These are phyloP conservation scores for Nineta flava DNA, from an alignment of 2,888 invertebrate genomes.

Conservation along the genomic window DNA sequence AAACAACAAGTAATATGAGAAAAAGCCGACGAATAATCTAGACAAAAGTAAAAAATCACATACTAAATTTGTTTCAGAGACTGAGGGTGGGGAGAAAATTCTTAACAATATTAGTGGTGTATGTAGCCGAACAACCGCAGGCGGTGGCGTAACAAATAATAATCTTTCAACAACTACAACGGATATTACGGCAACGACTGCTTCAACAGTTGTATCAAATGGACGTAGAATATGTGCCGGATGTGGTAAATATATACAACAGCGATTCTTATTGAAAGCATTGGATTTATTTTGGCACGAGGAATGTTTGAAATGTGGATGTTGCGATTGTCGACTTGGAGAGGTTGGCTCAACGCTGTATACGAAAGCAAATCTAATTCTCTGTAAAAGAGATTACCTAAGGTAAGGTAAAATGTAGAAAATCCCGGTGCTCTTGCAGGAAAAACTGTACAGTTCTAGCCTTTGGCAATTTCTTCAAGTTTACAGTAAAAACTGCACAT, in stretches of 20 bases:
- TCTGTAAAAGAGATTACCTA: constrained; percentile 84
- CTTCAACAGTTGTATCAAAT: background rate
- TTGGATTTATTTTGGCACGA: constrained; percentile 89
- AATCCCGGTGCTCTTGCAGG: no score
- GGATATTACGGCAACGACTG: background rate
- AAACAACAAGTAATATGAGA: no score
- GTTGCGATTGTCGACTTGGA: constrained; percentile 84
- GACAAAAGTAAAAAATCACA: no score
- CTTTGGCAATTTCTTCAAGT: no score
- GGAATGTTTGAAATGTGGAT: constrained; percentile 82
- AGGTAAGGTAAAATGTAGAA: constrained; percentile 54
- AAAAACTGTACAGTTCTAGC: no score
- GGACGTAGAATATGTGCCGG: constrained; percentile 46
- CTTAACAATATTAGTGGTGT: no score
- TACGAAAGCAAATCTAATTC: constrained; percentile 78
- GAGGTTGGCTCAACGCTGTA: constrained; percentile 84
- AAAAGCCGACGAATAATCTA: no score
- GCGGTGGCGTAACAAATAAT: no score
- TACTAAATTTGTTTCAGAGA: no score
- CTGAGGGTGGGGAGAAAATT: no score
- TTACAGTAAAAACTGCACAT: no score
- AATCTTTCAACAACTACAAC: background rate
- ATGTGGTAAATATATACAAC: constrained; percentile 73
- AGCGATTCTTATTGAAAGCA: constrained; percentile 67
- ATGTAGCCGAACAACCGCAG: no score